phyloP scores from a whole-genome alignment of 64 coral and sea anemone genomes.

The Dendronephthya gigantea region DNA sequence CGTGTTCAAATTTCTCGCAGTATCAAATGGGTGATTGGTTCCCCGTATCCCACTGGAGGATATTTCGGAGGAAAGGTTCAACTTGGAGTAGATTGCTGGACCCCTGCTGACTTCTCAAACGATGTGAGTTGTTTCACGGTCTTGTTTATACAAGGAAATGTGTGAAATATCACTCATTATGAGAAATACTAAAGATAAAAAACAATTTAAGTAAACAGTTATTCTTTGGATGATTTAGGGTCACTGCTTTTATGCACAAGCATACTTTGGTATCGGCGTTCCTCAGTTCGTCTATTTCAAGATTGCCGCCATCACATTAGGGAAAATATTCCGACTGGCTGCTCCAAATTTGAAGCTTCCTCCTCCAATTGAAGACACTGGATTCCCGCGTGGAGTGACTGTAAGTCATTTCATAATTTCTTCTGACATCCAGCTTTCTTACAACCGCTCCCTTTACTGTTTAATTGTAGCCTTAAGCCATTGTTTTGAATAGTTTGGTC shows the following conservation, averaged over 20 bases:
- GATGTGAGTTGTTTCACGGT: too few species aligned
- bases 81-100: background rate
- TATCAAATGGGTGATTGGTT: background rate
- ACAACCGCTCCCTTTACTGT: too few species aligned
- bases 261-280: constrained; percentile 68
- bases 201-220: too few species aligned
- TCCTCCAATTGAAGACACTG: constrained; percentile 62
- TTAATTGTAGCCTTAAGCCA: too few species aligned
- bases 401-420: constrained; percentile 35
- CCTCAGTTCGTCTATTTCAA: constrained; percentile 67
- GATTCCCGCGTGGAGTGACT: constrained; percentile 52
- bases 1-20: background rate
- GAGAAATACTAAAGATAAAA: too few species aligned
- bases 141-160: too few species aligned
- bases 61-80: background rate
- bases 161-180: too few species aligned
- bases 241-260: constrained; percentile 85
- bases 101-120: background rate
- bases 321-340: constrained; percentile 67
- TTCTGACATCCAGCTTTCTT: too few species aligned
- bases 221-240: too few species aligned
- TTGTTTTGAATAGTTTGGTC: too few species aligned
- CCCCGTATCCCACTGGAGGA: background rate
- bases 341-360: constrained; percentile 67
- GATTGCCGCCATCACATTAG: constrained; percentile 69